Base-by-base conservation (phyloP, 2,888 invertebrate species). In the Cancer borealis region DNA sequence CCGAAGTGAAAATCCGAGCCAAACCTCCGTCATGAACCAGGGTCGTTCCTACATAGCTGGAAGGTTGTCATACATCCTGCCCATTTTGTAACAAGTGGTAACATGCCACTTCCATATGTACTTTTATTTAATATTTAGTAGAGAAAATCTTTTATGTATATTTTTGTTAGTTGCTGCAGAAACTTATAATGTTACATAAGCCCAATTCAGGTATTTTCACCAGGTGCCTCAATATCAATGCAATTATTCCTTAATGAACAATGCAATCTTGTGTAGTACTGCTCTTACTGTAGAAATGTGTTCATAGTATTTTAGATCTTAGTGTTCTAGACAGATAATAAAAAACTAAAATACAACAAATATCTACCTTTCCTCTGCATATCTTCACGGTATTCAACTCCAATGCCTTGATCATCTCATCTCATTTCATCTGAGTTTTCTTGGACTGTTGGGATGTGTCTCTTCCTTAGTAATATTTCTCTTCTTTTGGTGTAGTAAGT, bases 181-280 rank as follows among this genome's bases (percentile, higher is more conserved):
- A 49, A 54, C 54, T 54, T 30, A 39, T 14, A 84, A 46, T n/a
- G n/a, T 46, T 91, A 45, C 39, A 73, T 87, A 60, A 88, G 49
- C 88, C 92, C 84, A 54, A 60, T 92, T 91, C 93, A 91, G 93
- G 87, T 93, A 91, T 90, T 93, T 91, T 87, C 79, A 93, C 93
- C 54, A 93, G 93, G 93, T 93, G 93, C 93, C 93, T 93, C 93
- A 93, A 93, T 93, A 91, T 93, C 93, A 93, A 93, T 93, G 93
- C 93, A 93, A 93, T 93, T 93, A 89, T 91, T 91, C 91, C 91
- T 91, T 87, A 91, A 91, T 93, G 49, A 93, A 87, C 93, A 93
- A 93, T 93, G 93, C 93, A 93, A 93, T 93, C 39, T 91, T 73
- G 87, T 90, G 84, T 91, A 54, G n/a, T 49, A 91, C 60, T 87